phyloP scores from a whole-genome alignment of 2,797 vertebrate species.

The Tamandua tetradactyla region DNA sequence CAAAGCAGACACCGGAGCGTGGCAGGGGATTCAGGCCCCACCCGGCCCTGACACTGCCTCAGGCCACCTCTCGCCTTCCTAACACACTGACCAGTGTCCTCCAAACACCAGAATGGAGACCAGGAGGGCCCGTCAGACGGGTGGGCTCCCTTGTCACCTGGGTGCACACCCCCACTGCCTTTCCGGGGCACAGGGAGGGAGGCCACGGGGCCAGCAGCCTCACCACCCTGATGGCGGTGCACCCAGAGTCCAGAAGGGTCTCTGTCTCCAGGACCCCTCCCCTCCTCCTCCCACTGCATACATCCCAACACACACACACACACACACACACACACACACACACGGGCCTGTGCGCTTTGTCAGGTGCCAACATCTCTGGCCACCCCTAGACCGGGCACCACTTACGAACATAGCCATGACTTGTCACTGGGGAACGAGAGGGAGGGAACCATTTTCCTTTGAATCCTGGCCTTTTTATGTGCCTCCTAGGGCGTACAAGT shows the following conservation, averaged over 20 bases:
- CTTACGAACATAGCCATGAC: accelerated
- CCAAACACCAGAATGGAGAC: background rate
- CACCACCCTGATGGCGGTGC: background rate
- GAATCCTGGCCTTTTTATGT: accelerated
- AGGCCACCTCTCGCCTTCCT: background rate
- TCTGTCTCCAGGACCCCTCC: background rate
- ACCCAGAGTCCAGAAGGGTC: background rate
- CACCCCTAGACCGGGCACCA: accelerated
- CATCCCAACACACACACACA: accelerated
- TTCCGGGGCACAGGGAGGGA: background rate
- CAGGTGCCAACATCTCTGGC: background rate
- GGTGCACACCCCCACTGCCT: background rate
- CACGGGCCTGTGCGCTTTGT: accelerated
- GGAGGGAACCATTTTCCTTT: accelerated
- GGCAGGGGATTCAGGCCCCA: background rate
- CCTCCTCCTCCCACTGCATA: background rate
- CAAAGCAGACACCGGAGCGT: background rate
- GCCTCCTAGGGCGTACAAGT: accelerated
- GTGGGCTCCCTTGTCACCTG: accelerated
- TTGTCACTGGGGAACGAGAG: accelerated
- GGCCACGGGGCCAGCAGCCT: accelerated
- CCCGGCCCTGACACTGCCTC: background rate
- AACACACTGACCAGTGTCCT: background rate
- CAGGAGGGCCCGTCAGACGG: accelerated
- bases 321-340: accelerated